A percentile compares a stretch with the other conserved stretches of the same genome.
phyloP scores from a whole-genome alignment of 2,113 vertebrate genomes.

The Excalfactoria chinensis region DNA sequence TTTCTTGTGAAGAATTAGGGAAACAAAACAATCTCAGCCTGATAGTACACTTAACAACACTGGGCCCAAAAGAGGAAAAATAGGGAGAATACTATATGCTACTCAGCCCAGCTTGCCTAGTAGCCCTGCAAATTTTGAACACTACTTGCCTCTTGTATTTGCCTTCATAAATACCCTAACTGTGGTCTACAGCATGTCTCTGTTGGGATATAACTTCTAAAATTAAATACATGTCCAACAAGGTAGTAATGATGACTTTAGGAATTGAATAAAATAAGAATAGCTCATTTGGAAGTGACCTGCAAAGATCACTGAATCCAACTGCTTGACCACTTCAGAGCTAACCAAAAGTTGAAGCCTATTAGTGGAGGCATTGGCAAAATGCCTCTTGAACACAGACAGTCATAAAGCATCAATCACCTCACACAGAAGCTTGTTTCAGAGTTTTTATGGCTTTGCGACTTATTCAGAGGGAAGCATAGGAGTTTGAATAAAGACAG shows the following conservation, averaged over 20 bases:
- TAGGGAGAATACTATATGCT: not conserved
- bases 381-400: not conserved
- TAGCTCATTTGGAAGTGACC: not conserved
- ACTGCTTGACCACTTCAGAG: not conserved
- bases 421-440: not conserved
- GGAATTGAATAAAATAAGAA: not conserved
- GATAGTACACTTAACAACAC: not conserved
- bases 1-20: not conserved
- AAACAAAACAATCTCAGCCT: not conserved
- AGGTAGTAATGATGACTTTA: not conserved
- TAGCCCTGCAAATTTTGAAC: not conserved
- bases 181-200: not conserved
- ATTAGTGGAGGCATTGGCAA: not conserved
- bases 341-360: not conserved
- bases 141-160: not conserved
- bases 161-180: not conserved
- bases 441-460: not conserved
- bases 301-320: not conserved
- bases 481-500: not conserved
- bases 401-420: not conserved
- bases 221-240: not conserved
- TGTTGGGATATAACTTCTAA: not conserved
- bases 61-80: not conserved
- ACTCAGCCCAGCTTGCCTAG: not conserved
- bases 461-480: not conserved